Evolutionary conservation across 1,140 invertebrate species (phyloP), one percentile per base, ranked within the genome.

Genomic region (Drosophila parvula): DNA sequence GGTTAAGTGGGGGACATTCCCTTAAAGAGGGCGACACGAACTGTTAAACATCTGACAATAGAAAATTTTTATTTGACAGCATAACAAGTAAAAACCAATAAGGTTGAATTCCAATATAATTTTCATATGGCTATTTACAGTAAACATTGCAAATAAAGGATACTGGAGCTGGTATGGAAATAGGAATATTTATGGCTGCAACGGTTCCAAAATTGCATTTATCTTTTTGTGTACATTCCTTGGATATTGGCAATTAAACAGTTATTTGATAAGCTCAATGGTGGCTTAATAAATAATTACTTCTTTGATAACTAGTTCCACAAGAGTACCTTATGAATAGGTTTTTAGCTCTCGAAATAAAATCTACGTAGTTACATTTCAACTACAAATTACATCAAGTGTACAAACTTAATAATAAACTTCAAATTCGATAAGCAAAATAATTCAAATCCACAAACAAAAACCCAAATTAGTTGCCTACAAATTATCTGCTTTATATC

Each of bases 11-110:
- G 8, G 27, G 53, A 30, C 4, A 2, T 18, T 28, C 16, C 36
- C 30, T 64, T 61, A 41, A 64, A n/a, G 40, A 45, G 18, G 41
- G 27, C 16, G 40, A 10, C 38, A 65, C 30, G 10, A 51, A 51
- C 45, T 51, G 36, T 36, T 69, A 65, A 69, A 48, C 38, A 44
- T 44, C 47, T 16, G 30, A 44, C 38, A 65, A 69, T 69, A 36
- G 22, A 44, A 22, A 28, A 30, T 69, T 36, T 36, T 65, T 32
- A 65, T 69, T 68, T 51, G 62, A 34, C 50, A 53, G 47, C 18
- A 16, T 30, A n/a, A 28, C 38, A 51, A 44, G 61, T 43, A 43
- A 11, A 50, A 69, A 67, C 32, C 45, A 51, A 51, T 69, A 51
- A 36, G 22, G 22, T 27, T 12, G 11, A 38, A 12, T 59, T 14